Conservation (phyloP, 2,888 invertebrate species). For the Pasiphila rectangulata region DNA sequence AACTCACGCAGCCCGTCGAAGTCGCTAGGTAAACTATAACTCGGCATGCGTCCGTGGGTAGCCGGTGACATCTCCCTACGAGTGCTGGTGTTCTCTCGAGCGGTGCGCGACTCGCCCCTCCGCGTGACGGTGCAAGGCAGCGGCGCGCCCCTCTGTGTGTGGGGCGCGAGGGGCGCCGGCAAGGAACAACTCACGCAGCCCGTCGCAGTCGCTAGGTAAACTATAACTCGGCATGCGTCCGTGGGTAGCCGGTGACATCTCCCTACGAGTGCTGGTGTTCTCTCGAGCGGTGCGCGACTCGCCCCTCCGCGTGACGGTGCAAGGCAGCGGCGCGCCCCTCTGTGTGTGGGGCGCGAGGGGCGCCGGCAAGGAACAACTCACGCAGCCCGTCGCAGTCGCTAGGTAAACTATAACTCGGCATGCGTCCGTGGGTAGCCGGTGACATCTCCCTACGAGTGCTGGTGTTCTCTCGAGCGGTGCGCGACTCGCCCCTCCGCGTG, state of each 20-base stretch:
- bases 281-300: slow-evolving; percentile 91
- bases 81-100: slow-evolving; percentile 90
- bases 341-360: slow-evolving; percentile 87
- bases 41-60: not conserved
- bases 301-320: slow-evolving; percentile 86
- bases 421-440: not conserved
- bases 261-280: slow-evolving; percentile 88
- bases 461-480: too few relatives aligned
- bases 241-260: slow-evolving; percentile 74
- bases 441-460: too few relatives aligned
- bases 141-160: slow-evolving; percentile 87
- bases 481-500: too few relatives aligned
- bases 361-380: slow-evolving; percentile 87
- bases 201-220: slow-evolving; percentile 83
- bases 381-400: slow-evolving; percentile 91
- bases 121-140: slow-evolving; percentile 86
- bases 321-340: slow-evolving; percentile 88
- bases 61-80: slow-evolving; percentile 83
- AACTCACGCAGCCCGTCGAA: slow-evolving; percentile 92
- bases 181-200: slow-evolving; percentile 92
- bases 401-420: slow-evolving; percentile 25
- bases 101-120: slow-evolving; percentile 91
- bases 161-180: slow-evolving; percentile 87
- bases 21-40: slow-evolving; percentile 68
- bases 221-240: not conserved